Base-by-base conservation (phyloP, 2,888 invertebrate species). In the Ceramica pisi region DNA sequence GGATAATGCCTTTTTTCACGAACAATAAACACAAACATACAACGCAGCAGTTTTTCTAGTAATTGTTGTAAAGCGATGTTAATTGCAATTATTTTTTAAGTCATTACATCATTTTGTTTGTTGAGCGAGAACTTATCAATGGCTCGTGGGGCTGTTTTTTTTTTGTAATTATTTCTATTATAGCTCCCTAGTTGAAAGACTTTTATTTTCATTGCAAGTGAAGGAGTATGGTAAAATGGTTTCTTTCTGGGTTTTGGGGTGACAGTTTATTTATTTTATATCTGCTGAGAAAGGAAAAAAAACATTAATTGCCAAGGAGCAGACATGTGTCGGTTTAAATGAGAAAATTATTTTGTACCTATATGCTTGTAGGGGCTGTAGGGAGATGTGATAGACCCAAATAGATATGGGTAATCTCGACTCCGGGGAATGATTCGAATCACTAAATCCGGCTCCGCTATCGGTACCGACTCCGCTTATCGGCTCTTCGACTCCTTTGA, bases 1-100 rank as follows among this genome's bases (percentile, higher is more conserved):
- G 69, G 67, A 85, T 84, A 87, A 86, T 81, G 55, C 74, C 69
- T 67, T 78, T 81, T 86, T 87, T 74, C 68, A 57, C 61, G 50
- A 70, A 84, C 76, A 88, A 87, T 77, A 75, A 74, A 66, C 19
- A 74, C 75, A 69, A 79, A 62, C 51, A 80, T 59, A 78, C 65
- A 67, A 74, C 69, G 65, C 65, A 68, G 19, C 56, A 59, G 63
- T 82, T 81, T 76, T 81, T 83, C 79, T 77, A 77, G 69, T 82
- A 75, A 84, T 84, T 82, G 82, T 65, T 85, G 66, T 70, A 14
- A 80, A 67, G 51, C 31, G 61, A 78, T 74, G 66, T 71, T 77
- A 67, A 78, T 59, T 71, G 53, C 50, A 61, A 78, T 69, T 67
- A 67, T 70, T 53, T 62, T 76, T 48, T 26, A 21, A 19, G 26